phyloP scores from a whole-genome alignment of 2,888 invertebrate species.

The Listrodromus nycthemerus region DNA sequence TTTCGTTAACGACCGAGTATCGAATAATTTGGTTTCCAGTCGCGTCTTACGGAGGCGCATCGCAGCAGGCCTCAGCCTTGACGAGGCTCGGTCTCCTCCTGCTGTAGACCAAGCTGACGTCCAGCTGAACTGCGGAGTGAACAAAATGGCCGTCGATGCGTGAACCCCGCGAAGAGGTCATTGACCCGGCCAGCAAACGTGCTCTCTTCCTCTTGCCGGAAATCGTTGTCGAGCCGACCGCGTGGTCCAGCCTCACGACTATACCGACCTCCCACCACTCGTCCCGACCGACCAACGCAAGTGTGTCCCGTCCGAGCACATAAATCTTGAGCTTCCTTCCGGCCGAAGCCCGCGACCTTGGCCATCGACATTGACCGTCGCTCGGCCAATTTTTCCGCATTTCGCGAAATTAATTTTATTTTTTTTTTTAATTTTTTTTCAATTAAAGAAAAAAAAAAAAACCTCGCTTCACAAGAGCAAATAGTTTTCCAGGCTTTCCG shows the following conservation, averaged over 20 bases:
- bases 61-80: neutral
- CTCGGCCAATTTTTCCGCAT: slow-evolving; percentile 12
- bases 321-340: slow-evolving; percentile 27
- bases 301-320: slow-evolving; percentile 11
- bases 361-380: neutral
- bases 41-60: neutral
- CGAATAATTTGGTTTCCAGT: neutral
- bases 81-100: neutral
- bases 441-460: neutral
- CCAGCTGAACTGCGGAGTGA: slow-evolving; percentile 9
- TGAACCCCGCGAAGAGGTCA: neutral
- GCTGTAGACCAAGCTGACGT: slow-evolving; percentile 19
- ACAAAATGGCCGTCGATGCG: neutral
- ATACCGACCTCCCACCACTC: slow-evolving; percentile 39
- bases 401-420: slow-evolving; percentile 2
- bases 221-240: neutral
- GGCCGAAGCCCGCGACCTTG: neutral
- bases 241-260: slow-evolving; percentile 9
- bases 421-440: neutral
- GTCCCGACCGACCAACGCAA: slow-evolving; percentile 31
- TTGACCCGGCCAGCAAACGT: neutral
- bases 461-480: neutral
- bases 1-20: too few relatives aligned
- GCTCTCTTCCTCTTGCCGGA: neutral
- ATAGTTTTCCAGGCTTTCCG: too few relatives aligned